Evolutionary conservation across 2,888 invertebrate species (phyloP), one percentile per base, ranked within the genome.

Genomic region (Strigamia transsilvanica): DNA sequence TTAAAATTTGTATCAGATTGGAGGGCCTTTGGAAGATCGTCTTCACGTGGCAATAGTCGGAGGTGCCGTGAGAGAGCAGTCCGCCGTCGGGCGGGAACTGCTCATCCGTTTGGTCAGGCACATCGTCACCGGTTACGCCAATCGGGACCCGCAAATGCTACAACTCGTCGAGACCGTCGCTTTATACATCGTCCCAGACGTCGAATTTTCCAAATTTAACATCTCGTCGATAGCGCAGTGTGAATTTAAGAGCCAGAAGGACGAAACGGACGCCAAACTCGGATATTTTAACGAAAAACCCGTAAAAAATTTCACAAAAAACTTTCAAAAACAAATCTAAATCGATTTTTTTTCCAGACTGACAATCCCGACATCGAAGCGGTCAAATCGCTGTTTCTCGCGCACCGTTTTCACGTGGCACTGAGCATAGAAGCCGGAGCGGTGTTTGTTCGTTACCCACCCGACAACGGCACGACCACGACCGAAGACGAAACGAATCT

Each of bases 41-140:
- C 93, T 94, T 86, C 94, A 94, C 86, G 91, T 97, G 18, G 93
- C 93, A 0, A 87, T 97, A n/a, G 89, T 95, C 38, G 96, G 97
- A 83, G 95, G 95, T 81, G 88, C 96, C 80, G 94, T 0, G 5
- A n/a, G 61, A 10, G 23, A 61, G 61, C 61, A 61, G 18, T n/a
- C 61, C 1, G 61, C 61, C 18, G 89, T 94, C 18, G 96, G 96
- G 0, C 91, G 96, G 82, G 97, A 98, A 88, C 90, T 98, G 83
- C 88, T 93, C 0, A 86, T 96, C 0, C 93, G 96, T 88, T 90
- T 98, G 85, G 94, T 94, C 0, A 91, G 94, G 0, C 97, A 97
- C 88, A 88, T 97, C 23, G 88, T 93, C 32, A 91, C 91, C 81
- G 96, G 87, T 32, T 86, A 86, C 81, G 89, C 90, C 77, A 90